Evolutionary conservation across 2,797 vertebrate genomes (phyloP).

Genomic region (Eulemur mongoz): DNA sequence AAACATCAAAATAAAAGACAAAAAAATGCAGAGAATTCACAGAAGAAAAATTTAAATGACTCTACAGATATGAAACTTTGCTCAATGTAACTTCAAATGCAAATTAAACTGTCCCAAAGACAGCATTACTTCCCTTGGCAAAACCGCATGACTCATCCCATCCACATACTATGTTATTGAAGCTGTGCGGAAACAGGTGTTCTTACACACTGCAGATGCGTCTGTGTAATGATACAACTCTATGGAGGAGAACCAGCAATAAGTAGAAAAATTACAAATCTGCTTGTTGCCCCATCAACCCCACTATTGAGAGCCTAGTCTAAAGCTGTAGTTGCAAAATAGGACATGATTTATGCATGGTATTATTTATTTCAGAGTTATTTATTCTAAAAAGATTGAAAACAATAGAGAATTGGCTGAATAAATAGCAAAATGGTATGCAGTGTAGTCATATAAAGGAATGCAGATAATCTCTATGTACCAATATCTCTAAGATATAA

Average conservation of each 20-base stretch:
- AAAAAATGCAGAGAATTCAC: background rate
- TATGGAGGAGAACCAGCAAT: background rate
- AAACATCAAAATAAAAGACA: background rate
- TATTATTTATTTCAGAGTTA: background rate
- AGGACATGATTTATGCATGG: background rate
- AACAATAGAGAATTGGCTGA: background rate
- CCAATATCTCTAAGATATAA: background rate
- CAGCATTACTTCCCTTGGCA: background rate
- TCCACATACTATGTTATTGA: background rate
- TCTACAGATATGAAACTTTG: background rate
- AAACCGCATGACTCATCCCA: background rate
- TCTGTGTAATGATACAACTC: background rate
- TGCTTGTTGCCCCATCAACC: background rate
- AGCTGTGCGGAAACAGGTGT: background rate
- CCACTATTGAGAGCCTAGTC: background rate
- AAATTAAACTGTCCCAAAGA: background rate
- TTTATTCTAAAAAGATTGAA: background rate
- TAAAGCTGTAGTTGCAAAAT: background rate
- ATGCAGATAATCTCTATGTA: background rate
- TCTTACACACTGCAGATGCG: background rate
- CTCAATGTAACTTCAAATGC: background rate
- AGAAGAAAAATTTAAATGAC: conserved; percentile 12
- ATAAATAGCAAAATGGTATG: background rate
- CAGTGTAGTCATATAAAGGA: background rate
- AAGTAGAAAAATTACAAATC: background rate